Percentiles rank a stretch among this genome's conserved stretches.
Conservation (phyloP, 1,140 invertebrate genomes). For the Brachionus rubens region DNA sequence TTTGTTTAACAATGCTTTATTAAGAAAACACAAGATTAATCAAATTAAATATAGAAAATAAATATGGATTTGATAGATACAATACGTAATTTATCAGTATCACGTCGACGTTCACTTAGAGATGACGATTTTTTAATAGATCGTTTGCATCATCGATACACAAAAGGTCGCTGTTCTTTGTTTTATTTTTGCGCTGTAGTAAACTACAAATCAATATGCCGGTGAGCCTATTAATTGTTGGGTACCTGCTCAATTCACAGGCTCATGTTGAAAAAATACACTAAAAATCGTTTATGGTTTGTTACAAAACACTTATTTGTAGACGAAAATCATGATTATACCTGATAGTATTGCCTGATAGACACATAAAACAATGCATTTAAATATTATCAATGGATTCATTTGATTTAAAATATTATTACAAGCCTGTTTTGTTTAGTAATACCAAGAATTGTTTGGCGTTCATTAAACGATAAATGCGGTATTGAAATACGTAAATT, state of each 20-base stretch:
- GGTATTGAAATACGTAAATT: constrained; percentile 45
- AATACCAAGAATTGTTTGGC: constrained; percentile 69
- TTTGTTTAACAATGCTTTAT: background rate
- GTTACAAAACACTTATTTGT: constrained; percentile 49
- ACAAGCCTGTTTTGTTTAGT: constrained; percentile 88
- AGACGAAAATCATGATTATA: constrained; percentile 34
- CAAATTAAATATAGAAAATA: background rate
- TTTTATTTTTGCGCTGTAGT: constrained; percentile 39
- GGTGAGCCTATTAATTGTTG: constrained; percentile 50
- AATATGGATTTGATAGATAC: constrained; percentile 43
- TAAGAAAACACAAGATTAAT: background rate
- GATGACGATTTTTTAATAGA: constrained; percentile 45
- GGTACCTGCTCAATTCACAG: constrained; percentile 49
- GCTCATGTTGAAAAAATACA: constrained; percentile 48
- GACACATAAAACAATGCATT: constrained; percentile 26
- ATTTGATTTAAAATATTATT: constrained; percentile 70
- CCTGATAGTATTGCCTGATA: background rate
- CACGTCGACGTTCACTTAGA: constrained; percentile 13
- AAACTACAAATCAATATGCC: constrained; percentile 28
- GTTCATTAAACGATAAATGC: constrained; percentile 49
- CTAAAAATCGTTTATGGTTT: constrained; percentile 48
- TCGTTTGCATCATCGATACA: constrained; percentile 42
- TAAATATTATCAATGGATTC: constrained; percentile 65
- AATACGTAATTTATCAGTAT: constrained; percentile 31
- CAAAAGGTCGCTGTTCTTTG: constrained; percentile 36